Base-by-base conservation (phyloP, 1,140 invertebrate genomes). In the Chelonus insularis region DNA sequence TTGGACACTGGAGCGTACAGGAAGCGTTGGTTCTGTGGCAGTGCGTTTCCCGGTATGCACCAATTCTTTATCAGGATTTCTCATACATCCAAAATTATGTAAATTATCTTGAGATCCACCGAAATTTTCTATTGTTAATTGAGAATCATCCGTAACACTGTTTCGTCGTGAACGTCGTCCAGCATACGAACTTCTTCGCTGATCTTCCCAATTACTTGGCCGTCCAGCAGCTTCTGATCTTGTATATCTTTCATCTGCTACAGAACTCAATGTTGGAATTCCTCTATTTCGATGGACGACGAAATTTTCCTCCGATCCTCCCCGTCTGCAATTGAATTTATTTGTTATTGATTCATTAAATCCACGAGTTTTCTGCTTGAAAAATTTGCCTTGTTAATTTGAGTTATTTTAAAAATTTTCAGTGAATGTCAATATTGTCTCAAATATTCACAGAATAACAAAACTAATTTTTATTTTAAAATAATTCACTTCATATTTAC, bases 51-150 rank as follows among this genome's bases (percentile, higher is more conserved):
- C 85, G 12, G 83, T 72, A 58, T 87, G 86, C 20, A 84, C 86
- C 1, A 87, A 77, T 65, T 88, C 89, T 77, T 94, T 94, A 77
- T 92, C 91, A 0, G 91, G 90, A 83, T 94, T 89, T 68, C 83
- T 83, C 11, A 62, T 51, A 29, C 60, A 66, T 36, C 84, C 86
- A 67, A 84, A 84, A 68, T 86, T 84, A 74, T 83, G 87, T 71
- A 85, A 78, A 70, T 87, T 88, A 73, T 84, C 88, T 79, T 87
- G 91, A 68, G 88, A 91, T 47, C 92, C 93, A 23, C 93, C 93
- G 80, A 96, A 94, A 78, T 96, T 95, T 82, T 96, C 93, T 23
- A 95, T 90, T 0, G 93, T 95, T 62, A 96, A 79, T 77, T 94
- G 89, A 23, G 92, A 94, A 72, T 95, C 93, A 72, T 95, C 93